Conservation (phyloP, 2,113 vertebrate genomes). For the Corythaeola cristata region DNA sequence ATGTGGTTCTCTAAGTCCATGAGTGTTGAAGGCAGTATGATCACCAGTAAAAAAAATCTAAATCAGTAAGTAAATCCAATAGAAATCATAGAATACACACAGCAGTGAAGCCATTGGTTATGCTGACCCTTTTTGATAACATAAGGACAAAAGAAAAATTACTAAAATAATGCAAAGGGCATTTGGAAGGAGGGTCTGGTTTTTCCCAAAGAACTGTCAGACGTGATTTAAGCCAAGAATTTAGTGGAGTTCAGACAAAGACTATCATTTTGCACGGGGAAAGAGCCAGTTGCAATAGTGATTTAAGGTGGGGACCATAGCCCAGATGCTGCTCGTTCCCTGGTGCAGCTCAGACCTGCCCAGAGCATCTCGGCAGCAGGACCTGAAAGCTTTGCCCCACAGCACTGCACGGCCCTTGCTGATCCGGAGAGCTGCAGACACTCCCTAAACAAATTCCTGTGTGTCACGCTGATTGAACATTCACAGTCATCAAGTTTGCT, state of each 20-base stretch:
- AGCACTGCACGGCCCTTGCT: background rate
- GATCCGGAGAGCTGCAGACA: background rate
- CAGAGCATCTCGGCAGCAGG: background rate
- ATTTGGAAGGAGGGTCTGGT: background rate
- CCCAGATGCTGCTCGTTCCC: background rate
- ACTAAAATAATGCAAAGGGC: background rate
- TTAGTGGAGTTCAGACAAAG: background rate
- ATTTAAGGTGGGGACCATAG: background rate
- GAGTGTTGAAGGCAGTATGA: background rate
- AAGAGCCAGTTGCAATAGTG: background rate
- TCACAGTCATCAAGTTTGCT: background rate
- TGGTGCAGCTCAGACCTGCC: background rate
- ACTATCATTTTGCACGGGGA: fast-evolving
- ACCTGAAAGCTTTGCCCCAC: background rate
- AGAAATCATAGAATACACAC: background rate
- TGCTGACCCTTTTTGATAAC: background rate
- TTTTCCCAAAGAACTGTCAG: background rate
- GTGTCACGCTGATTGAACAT: fast-evolving
- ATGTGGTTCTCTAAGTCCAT: background rate
- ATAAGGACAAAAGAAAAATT: background rate
- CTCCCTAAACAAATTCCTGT: background rate
- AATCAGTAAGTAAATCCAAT: background rate
- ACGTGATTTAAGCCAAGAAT: background rate
- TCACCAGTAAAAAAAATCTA: background rate
- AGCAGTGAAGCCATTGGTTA: background rate